Evolutionary conservation across 1,140 invertebrate species (phyloP), one percentile per base, ranked within the genome.

Genomic region (Ceratitis capitata): DNA sequence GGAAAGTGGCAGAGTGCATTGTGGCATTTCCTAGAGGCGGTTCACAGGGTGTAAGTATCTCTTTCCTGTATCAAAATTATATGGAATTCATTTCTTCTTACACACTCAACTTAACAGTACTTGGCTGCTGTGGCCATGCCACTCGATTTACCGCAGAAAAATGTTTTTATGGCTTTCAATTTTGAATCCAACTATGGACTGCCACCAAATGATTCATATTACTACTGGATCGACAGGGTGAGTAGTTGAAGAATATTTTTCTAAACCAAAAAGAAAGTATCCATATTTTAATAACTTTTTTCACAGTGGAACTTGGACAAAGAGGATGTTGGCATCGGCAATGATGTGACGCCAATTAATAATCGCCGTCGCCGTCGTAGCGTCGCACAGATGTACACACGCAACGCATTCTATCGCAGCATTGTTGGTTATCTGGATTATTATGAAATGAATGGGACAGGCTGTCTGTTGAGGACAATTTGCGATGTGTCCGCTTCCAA

Each of bases 81-180:
- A 4, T 69, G 16, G 1, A 78, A 78, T 47, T 78, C 9, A 14
- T 35, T 23, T 26, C 10, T 19, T 42, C 35, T 47, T 45, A 45
- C 23, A n/a, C 26, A 12, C 23, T 29, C n/a, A 7, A 23, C 32
- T 39, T 82, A 4, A 14, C 82, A 91, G 90, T 86, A 88, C 14
- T 95, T 96, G 88, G 87, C 96, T 10, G 95, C 96, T 0, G 92
- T 96, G 47, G 95, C 95, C 0, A 93, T 96, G 49, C 96, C 96
- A 0, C 88, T 96, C 45, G 95, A 95, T 87, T 92, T 96, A 32
- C 94, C 94, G 0, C 93, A 94, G 87, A 94, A 94, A 87, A 95
- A 95, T 87, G 94, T 96, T 10, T 95, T 95, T 85, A 92, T 96
- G 56, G 95, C 95, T 0, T 96, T 95, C 87, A 96, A 96, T 89